These are phyloP conservation scores for Microtus oregoni DNA, from an alignment of 2,113 vertebrate species.

Conservation along the genomic window DNA sequence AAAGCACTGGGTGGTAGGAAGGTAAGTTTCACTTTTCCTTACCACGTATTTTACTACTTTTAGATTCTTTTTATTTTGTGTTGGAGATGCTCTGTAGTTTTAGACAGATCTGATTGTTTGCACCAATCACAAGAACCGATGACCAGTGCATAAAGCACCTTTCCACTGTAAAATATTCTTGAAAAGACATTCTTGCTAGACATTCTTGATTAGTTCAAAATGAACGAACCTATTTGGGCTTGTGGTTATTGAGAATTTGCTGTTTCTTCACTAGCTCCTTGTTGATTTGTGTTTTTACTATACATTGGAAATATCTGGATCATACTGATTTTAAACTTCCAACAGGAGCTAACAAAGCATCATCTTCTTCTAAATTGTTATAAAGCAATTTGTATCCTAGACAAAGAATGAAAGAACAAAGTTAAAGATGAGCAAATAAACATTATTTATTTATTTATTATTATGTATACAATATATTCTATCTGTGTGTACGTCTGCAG, in stretches of 20 bases:
- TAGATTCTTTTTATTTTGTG: not conserved
- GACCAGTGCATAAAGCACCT: not conserved
- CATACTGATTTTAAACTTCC: constrained; percentile 28
- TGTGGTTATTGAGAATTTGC: constrained; percentile 5
- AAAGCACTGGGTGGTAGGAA: not conserved
- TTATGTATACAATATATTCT: too few species aligned
- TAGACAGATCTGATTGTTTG: constrained; percentile 32
- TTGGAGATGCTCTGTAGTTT: not conserved
- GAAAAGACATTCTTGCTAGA: not conserved
- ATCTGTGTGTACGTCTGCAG: too few species aligned
- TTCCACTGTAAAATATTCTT: not conserved
- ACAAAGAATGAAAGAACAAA: not conserved
- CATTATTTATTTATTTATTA: not conserved
- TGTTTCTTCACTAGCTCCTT: not conserved
- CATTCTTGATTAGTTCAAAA: not conserved
- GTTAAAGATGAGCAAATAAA: constrained; percentile 49
- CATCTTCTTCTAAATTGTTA: not conserved
- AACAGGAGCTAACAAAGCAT: not conserved
- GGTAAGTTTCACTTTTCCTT: not conserved
- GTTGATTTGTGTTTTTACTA: constrained; percentile 1
- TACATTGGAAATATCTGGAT: constrained; percentile 22
- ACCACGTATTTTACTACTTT: constrained; percentile 14
- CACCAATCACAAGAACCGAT: constrained; percentile 1
- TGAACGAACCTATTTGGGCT: not conserved
- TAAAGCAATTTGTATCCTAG: not conserved